Conservation (phyloP, 2,113 vertebrate species). For the Spea bombifrons region DNA sequence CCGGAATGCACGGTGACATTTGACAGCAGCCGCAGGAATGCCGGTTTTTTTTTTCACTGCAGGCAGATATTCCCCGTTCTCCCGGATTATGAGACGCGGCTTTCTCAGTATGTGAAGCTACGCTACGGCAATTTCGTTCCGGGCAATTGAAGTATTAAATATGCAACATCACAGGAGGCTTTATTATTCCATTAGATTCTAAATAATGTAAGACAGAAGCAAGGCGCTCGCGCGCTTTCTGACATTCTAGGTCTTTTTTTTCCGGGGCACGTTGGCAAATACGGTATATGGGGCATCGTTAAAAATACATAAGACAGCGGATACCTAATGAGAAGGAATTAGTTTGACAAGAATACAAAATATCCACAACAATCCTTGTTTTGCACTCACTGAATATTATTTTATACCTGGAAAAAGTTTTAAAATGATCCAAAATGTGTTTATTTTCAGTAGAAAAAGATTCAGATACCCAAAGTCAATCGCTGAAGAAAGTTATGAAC, state of each 20-base stretch:
- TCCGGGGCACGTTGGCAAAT: neutral
- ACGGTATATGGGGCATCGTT: neutral
- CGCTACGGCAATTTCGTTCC: slow-evolving; percentile 50
- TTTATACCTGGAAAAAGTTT: too few relatives aligned
- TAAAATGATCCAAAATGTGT: too few relatives aligned
- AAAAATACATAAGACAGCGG: slow-evolving; percentile 25
- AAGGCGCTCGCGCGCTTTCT: neutral
- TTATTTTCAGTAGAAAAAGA: too few relatives aligned
- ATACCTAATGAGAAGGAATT: slow-evolving; percentile 16
- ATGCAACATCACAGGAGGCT: slow-evolving; percentile 54
- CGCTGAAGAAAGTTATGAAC: too few relatives aligned
- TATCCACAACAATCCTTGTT: too few relatives aligned
- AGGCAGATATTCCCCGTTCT: slow-evolving; percentile 48
- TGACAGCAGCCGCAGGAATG: slow-evolving; percentile 60
- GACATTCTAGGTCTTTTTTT: neutral
- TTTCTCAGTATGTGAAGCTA: slow-evolving; percentile 42
- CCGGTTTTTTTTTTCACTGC: slow-evolving; percentile 20
- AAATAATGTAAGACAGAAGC: slow-evolving; percentile 63
- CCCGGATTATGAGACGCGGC: slow-evolving; percentile 30
- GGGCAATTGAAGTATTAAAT: slow-evolving; percentile 65
- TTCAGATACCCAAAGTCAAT: too few relatives aligned
- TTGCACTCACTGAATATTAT: too few relatives aligned
- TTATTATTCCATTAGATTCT: slow-evolving; percentile 57
- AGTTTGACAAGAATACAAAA: neutral
- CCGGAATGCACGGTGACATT: slow-evolving; percentile 58